Evolutionary conservation across 2,113 vertebrate genomes (phyloP).

Genomic region (Gavialis gangeticus): DNA sequence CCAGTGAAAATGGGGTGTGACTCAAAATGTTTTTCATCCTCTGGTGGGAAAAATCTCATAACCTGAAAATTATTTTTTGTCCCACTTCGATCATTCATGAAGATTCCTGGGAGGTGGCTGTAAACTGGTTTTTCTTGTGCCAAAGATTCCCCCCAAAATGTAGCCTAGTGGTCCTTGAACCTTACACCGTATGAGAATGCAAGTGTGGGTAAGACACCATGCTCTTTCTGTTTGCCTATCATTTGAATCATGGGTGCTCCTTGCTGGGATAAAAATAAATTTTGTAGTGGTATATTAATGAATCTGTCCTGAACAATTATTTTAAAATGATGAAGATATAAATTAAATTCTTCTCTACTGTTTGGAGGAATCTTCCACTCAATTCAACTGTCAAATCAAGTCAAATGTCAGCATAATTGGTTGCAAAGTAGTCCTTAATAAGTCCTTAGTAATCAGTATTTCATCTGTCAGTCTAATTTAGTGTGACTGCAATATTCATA

Average conservation of each 20-base stretch:
- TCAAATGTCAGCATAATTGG: conserved; percentile 80
- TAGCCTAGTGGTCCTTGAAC: background rate
- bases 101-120: background rate
- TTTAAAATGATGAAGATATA: conserved; percentile 61
- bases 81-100: background rate
- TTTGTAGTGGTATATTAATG: conserved; percentile 63
- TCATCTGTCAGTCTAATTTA: conserved; percentile 80
- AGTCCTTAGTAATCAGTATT: conserved; percentile 79
- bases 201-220: background rate
- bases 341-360: conserved; percentile 71
- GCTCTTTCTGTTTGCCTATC: conserved; percentile 1
- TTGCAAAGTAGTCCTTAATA: conserved; percentile 80
- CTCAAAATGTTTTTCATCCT: background rate
- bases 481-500: conserved; percentile 74
- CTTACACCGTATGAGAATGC: background rate
- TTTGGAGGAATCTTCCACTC: conserved; percentile 70
- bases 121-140: background rate
- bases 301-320: conserved; percentile 65
- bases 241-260: conserved; percentile 33
- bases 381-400: conserved; percentile 79
- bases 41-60: background rate
- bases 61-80: background rate
- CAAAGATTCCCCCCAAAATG: background rate
- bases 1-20: background rate
- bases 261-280: conserved; percentile 54